Base-by-base conservation (phyloP, 2,113 vertebrate species). In the Suncus etruscus region DNA sequence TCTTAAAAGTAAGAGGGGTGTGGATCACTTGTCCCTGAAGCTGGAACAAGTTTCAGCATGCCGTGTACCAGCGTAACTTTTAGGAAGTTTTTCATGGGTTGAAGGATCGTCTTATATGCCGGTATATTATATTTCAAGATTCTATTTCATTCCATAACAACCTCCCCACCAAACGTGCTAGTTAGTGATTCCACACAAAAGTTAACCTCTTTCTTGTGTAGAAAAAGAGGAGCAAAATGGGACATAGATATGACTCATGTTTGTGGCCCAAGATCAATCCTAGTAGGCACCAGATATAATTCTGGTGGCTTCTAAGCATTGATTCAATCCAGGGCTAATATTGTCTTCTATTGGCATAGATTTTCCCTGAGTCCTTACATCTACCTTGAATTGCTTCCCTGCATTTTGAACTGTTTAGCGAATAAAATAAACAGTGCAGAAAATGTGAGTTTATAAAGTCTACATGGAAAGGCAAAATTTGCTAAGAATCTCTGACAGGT, bases 341-440 rank as follows among this genome's bases (percentile, higher is more conserved):
- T 25, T 32, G 45, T 50, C 24, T 92, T 45, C 31, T 0, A 3
- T 4, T 1, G 2, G 16, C 4, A 9, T 39, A 31, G 0, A 7
- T 25, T 65, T 83, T 73, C 79, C 83, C 39, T 3, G 22, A 32
- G 1, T 7, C 12, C 3, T n/a, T 83, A 63, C 48, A 8, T 39
- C 20, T 25, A 65, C 2, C 15, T 61, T 54, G 32, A 61, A 32
- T 65, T 75, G 20, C 32, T 86, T 77, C 31, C 12, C 4, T 70
- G 47, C 7, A 11, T 31, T 61, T 61, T 10, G 8, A 80, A 32
- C 51, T 48, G 29, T 75, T 78, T 25, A n/a, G 11, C 2, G 39
- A 68, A 15, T 83, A 81, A 82, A 58, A 72, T 0, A 82, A 58
- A 72, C 0, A 51, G 29, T 61, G 1, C 25, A 77, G 27, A 12